Percentiles rank a stretch among this genome's conserved stretches.
These are phyloP conservation scores for Malurus splendens DNA, from an alignment of 2,797 vertebrate genomes.

Conservation along the genomic window DNA sequence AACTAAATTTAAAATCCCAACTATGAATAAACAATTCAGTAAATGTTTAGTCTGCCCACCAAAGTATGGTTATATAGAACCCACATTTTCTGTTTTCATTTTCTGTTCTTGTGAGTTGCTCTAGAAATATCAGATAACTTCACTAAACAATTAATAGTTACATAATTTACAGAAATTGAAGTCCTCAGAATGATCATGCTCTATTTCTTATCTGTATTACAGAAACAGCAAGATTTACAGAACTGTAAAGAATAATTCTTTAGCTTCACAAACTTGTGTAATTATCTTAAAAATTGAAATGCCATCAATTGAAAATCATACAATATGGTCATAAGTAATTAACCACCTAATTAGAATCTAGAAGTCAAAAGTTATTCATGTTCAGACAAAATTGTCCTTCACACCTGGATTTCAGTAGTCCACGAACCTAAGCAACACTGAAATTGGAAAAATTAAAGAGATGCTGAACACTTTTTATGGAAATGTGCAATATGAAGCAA, in stretches of 20 bases:
- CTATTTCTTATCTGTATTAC: not conserved
- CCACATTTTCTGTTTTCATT: not conserved
- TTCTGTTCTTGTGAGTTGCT: not conserved
- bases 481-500: not conserved
- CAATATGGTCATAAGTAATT: conserved; percentile 70
- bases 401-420: conserved; percentile 2
- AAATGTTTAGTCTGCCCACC: not conserved
- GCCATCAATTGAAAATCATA: conserved; percentile 64
- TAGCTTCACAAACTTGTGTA: conserved; percentile 43
- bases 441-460: not conserved
- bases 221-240: not conserved
- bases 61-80: not conserved
- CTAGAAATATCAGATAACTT: not conserved
- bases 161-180: not conserved
- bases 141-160: not conserved
- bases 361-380: conserved; percentile 66
- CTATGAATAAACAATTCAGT: not conserved
- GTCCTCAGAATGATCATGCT: not conserved
- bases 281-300: conserved; percentile 67
- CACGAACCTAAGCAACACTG: not conserved
- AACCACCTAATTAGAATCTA: conserved; percentile 70
- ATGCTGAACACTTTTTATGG: not conserved
- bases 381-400: conserved; percentile 63
- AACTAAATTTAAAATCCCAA: not conserved
- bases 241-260: not conserved